Percentiles rank a stretch among this genome's conserved stretches.
These are phyloP conservation scores for Xenus cinereus DNA, from an alignment of 2,113 vertebrate species.

Conservation along the genomic window DNA sequence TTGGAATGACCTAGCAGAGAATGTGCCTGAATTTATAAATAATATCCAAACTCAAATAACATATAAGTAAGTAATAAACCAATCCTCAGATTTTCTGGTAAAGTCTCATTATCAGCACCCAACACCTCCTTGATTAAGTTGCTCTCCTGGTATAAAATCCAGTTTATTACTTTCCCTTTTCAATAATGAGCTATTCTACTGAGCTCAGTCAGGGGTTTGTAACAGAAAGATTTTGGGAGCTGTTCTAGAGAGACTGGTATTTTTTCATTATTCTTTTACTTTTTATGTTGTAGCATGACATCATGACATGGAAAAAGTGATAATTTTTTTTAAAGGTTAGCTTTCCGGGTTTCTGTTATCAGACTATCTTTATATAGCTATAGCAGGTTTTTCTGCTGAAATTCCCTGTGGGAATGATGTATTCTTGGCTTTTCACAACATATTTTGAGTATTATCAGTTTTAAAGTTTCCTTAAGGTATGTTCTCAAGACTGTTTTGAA, in stretches of 20 bases:
- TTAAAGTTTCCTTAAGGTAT: background rate
- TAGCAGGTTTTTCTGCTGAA: background rate
- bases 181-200: background rate
- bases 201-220: background rate
- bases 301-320: background rate
- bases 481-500: background rate
- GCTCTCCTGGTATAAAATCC: background rate
- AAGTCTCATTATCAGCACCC: constrained; percentile 9
- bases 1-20: constrained; percentile 28
- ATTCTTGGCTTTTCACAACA: background rate
- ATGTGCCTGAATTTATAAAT: constrained; percentile 27
- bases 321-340: background rate
- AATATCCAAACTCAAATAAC: constrained; percentile 2
- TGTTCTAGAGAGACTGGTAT: background rate
- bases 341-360: background rate
- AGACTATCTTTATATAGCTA: background rate
- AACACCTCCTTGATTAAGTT: constrained; percentile 5
- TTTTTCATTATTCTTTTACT: background rate
- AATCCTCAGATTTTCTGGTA: background rate
- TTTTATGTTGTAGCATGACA: background rate
- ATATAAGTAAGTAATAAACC: constrained; percentile 12
- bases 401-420: background rate
- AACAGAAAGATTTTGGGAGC: background rate
- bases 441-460: background rate
- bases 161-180: constrained; percentile 32